These are phyloP conservation scores for Cephalophus harveyi DNA, from an alignment of 2,113 vertebrate genomes.

Conservation along the genomic window DNA sequence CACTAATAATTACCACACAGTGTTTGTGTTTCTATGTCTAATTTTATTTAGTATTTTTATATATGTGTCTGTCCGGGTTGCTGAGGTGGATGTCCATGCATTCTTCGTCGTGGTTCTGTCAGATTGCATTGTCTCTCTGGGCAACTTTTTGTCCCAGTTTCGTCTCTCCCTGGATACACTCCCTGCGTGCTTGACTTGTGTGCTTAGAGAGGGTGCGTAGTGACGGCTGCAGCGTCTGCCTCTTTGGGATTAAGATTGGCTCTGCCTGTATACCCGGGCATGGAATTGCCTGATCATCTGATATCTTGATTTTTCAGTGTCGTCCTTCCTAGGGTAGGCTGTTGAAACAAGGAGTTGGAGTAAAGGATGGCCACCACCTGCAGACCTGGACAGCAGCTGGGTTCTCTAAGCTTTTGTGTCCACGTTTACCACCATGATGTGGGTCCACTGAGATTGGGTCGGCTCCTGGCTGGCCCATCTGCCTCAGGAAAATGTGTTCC, in stretches of 20 bases:
- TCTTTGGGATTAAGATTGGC: neutral
- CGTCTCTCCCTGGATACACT: fast-evolving
- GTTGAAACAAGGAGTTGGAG: neutral
- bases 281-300: neutral
- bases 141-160: neutral
- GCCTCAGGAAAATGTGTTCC: neutral
- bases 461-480: neutral
- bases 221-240: fast-evolving
- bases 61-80: neutral
- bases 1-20: neutral
- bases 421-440: fast-evolving
- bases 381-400: neutral
- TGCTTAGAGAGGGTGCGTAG: neutral
- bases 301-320: neutral
- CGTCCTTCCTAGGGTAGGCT: neutral
- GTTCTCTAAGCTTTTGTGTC: neutral
- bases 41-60: neutral
- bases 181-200: neutral
- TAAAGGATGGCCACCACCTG: neutral
- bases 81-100: neutral
- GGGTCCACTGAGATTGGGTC: neutral
- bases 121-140: neutral
- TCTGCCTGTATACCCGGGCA: neutral
- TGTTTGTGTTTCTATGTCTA: neutral
- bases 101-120: neutral